Evolutionary conservation across 2,113 vertebrate genomes (phyloP).

Genomic region (Dolichallabes microphthalmus): DNA sequence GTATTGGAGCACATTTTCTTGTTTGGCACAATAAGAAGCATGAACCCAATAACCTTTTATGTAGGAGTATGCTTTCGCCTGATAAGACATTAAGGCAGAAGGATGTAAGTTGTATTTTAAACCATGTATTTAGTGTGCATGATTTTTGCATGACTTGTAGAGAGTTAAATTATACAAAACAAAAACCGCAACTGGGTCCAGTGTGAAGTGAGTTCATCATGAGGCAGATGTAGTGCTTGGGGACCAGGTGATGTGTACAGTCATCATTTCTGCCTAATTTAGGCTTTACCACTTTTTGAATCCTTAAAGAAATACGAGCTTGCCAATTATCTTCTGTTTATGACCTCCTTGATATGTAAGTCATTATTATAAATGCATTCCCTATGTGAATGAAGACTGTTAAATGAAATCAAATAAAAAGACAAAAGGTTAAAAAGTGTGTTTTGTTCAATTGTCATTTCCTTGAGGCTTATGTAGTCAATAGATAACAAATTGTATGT

Average conservation of each 20-base stretch:
- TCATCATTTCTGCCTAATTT: slow-evolving; percentile 31
- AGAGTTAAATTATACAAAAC: neutral
- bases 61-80: slow-evolving; percentile 19
- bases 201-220: neutral
- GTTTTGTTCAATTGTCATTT: neutral
- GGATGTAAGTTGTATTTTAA: slow-evolving; percentile 27
- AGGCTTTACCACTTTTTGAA: slow-evolving; percentile 28
- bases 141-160: slow-evolving; percentile 53
- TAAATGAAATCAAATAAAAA: slow-evolving; percentile 53
- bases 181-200: slow-evolving; percentile 26
- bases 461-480: too few relatives aligned
- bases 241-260: slow-evolving; percentile 14
- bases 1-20: neutral
- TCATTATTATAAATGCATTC: slow-evolving; percentile 44
- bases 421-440: neutral
- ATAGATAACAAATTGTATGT: too few relatives aligned
- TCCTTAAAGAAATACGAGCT: slow-evolving; percentile 20
- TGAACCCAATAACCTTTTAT: neutral
- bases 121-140: slow-evolving; percentile 49
- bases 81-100: neutral
- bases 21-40: neutral
- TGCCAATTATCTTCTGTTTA: slow-evolving; percentile 31
- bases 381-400: slow-evolving; percentile 52
- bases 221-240: neutral
- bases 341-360: slow-evolving; percentile 38